phyloP scores from a whole-genome alignment of 2,888 invertebrate genomes.

The Marronus borbonicus region DNA sequence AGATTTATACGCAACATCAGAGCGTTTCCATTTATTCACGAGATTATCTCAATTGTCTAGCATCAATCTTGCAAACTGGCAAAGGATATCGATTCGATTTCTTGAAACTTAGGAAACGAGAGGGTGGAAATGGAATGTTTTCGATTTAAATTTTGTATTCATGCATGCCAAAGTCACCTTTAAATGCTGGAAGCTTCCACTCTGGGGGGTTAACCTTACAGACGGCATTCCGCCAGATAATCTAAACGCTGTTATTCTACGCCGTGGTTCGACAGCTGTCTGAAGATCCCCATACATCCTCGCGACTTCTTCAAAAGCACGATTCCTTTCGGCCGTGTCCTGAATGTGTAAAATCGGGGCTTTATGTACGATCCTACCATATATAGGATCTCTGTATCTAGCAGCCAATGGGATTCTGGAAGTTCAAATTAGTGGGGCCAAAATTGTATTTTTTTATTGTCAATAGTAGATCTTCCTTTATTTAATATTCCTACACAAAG shows the following conservation, averaged over 20 bases:
- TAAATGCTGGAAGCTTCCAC: slow-evolving; percentile 79
- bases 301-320: slow-evolving; percentile 73
- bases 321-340: slow-evolving; percentile 69
- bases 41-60: slow-evolving; percentile 24
- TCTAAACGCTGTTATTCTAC: slow-evolving; percentile 66
- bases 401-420: slow-evolving; percentile 68
- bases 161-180: slow-evolving; percentile 69
- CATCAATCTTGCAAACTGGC: slow-evolving; percentile 11
- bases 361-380: slow-evolving; percentile 81
- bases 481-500: no score
- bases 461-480: neutral
- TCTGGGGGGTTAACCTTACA: slow-evolving; percentile 73
- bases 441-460: neutral
- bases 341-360: slow-evolving; percentile 74
- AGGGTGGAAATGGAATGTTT: neutral
- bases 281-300: slow-evolving; percentile 72
- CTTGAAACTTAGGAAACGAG: no score
- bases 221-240: slow-evolving; percentile 69
- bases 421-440: neutral
- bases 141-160: slow-evolving; percentile 1
- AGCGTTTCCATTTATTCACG: neutral
- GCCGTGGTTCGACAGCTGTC: slow-evolving; percentile 63
- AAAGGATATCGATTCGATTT: neutral
- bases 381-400: slow-evolving; percentile 74
- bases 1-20: neutral